These are phyloP conservation scores for Haliaeetus leucogaster DNA, from an alignment of 2,113 vertebrate genomes.

Conservation along the genomic window DNA sequence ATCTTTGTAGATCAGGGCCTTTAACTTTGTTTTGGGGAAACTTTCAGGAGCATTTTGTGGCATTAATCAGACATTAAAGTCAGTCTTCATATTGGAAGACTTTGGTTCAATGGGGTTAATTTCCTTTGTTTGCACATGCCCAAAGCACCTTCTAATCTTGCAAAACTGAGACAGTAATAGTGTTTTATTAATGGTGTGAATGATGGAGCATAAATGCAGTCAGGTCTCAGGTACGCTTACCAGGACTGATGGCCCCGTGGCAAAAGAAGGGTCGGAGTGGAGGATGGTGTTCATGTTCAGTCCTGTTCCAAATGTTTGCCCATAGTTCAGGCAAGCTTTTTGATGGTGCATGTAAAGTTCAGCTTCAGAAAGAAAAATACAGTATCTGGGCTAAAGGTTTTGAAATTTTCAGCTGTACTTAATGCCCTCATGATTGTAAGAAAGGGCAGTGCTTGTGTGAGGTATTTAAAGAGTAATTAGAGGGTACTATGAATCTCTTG, in stretches of 20 bases:
- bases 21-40: not conserved
- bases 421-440: not conserved
- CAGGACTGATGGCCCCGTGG: not conserved
- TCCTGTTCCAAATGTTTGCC: not conserved
- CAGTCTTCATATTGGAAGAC: not conserved
- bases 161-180: not conserved
- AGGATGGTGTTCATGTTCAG: not conserved
- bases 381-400: not conserved
- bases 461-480: conserved; percentile 10
- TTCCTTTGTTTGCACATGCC: not conserved
- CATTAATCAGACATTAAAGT: not conserved
- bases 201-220: not conserved
- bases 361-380: not conserved
- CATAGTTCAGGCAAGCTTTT: not conserved
- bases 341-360: not conserved
- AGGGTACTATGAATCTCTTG: not conserved
- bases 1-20: not conserved
- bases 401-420: not conserved
- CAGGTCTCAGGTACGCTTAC: not conserved
- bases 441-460: not conserved
- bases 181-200: not conserved
- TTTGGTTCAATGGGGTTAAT: not conserved
- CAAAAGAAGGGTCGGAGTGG: not conserved
- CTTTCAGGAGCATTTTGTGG: not conserved
- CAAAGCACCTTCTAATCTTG: not conserved